Base-by-base conservation (phyloP, 2,888 invertebrate species). In the Lepidonotus clava region DNA sequence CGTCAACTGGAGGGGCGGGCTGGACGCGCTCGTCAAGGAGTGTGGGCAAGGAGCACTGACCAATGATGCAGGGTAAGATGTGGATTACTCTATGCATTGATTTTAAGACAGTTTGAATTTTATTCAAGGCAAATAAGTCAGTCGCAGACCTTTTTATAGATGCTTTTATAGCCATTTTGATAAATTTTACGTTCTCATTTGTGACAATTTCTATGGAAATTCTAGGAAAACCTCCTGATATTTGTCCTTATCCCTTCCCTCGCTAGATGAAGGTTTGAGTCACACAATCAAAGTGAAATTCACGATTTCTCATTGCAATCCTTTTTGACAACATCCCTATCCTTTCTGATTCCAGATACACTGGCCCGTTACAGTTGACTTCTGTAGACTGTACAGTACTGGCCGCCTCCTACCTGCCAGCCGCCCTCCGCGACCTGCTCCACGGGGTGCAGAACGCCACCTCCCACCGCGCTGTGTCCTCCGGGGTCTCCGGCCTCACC, bases 1-100 rank as follows among this genome's bases (percentile, higher is more conserved):
- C 87, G 88, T 92, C 14, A 91, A 92, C 1, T 94, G 93, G 93
- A 90, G 93, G 85, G 91, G 90, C 66, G 92, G 92, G 5, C 91
- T 93, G 87, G 91, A 91, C 21, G 89, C 88, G 24, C 89, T 93
- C 14, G 89, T 92, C 14, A 89, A 90, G 38, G 71, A 87, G 46
- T 51, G 91, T 6, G 88, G 89, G 28, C 87, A 88, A 18, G 87
- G 87, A n/a, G 87, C 87, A 32, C 53, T 66, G 5, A 32, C 41
- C 0, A 51, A 84, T 4, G 84, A 53, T 21, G 24, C 80, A 18
- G 71, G 71, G 71, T 71, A 36, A 34, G 71, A n/a, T n/a, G n/a
- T n/a, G n/a, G n/a, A n/a, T n/a, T n/a, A n/a, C n/a, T n/a, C n/a
- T n/a, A n/a, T n/a, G n/a, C n/a, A n/a, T n/a, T n/a, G n/a, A n/a